phyloP scores from a whole-genome alignment of 2,113 vertebrate species.

The Turdus rufiventris region DNA sequence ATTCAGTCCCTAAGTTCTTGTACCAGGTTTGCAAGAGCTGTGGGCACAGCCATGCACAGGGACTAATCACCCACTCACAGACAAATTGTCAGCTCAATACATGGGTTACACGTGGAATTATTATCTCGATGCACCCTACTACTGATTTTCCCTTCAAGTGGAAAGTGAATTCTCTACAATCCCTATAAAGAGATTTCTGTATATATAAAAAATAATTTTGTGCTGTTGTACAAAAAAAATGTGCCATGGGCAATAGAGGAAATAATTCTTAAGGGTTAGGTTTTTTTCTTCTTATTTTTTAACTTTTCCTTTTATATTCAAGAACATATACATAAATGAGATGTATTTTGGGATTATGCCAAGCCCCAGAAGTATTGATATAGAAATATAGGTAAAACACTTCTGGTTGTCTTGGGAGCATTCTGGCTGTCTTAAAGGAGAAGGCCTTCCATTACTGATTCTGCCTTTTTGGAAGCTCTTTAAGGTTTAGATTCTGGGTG shows the following conservation, averaged over 20 bases:
- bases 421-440: background rate
- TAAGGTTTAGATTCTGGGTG: background rate
- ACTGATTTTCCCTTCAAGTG: background rate
- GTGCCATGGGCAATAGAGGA: accelerated
- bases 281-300: too few relatives aligned
- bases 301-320: background rate
- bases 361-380: background rate
- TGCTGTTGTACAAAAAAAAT: background rate
- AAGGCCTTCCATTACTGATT: background rate
- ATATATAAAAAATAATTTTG: background rate
- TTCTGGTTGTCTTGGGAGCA: background rate
- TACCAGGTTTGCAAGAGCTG: background rate
- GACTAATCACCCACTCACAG: background rate
- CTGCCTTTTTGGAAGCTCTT: background rate
- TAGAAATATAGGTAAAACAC: background rate
- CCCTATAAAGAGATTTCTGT: background rate
- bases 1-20: background rate
- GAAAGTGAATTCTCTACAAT: background rate
- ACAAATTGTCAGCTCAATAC: background rate
- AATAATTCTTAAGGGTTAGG: background rate
- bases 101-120: background rate
- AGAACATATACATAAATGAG: background rate
- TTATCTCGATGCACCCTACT: background rate
- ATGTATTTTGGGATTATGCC: background rate
- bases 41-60: background rate